A percentile compares a stretch with the other conserved stretches of the same genome.
These are phyloP conservation scores for Tragelaphus scriptus DNA, from an alignment of 2,113 vertebrate genomes.

Conservation along the genomic window DNA sequence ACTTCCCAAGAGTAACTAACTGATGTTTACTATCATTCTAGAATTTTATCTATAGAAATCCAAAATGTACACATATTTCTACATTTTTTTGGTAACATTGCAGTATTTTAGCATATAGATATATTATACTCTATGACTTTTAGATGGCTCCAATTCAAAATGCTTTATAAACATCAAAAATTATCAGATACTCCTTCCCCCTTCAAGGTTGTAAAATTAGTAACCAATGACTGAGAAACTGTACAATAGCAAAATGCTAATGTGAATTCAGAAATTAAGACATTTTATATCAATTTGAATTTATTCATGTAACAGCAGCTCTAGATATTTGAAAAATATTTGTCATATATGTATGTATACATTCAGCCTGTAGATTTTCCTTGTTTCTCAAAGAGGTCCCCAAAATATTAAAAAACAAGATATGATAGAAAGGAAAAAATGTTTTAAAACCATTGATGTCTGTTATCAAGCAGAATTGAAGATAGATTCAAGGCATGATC, in stretches of 20 bases:
- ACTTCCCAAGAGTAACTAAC: background rate
- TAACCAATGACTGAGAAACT: background rate
- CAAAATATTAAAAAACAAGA: background rate
- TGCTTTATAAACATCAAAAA: background rate
- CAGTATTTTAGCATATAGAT: background rate
- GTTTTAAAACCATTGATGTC: background rate
- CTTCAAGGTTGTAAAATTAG: background rate
- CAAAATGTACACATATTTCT: background rate
- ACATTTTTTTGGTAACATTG: background rate
- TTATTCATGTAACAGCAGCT: background rate
- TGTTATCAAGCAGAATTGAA: background rate
- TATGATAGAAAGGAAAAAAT: background rate
- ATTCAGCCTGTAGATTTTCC: background rate
- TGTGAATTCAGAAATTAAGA: background rate
- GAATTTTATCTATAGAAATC: background rate
- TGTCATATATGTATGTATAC: background rate
- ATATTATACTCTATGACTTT: background rate
- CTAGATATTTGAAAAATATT: background rate
- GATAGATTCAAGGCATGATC: background rate
- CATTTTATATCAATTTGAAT: background rate
- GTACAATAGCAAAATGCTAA: background rate
- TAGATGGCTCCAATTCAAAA: background rate
- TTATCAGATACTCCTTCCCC: background rate
- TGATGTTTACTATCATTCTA: background rate
- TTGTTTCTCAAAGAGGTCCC: background rate